Evolutionary conservation across 2,113 vertebrate species (phyloP).

Genomic region (Sturnus vulgaris): DNA sequence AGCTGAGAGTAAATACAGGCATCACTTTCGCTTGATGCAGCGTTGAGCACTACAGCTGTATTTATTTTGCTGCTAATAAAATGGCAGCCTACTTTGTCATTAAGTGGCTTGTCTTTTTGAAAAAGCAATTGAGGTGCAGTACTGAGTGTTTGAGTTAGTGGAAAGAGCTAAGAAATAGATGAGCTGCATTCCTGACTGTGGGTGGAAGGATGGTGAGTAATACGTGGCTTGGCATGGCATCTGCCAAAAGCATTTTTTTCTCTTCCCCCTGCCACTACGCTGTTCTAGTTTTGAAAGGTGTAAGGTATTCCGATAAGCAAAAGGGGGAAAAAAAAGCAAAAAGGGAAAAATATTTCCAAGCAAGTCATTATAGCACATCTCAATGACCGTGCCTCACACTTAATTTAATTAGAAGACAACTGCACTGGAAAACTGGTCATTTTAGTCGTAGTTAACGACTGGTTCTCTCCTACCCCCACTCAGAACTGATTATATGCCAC

Average conservation of each 20-base stretch:
- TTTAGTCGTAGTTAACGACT: conserved; percentile 31
- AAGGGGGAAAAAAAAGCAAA: neutral
- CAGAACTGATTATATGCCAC: conserved; percentile 5
- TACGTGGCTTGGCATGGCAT: neutral
- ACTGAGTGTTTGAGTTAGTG: neutral
- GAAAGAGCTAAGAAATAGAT: conserved; percentile 39
- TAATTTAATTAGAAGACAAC: conserved; percentile 59
- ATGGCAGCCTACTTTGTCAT: neutral
- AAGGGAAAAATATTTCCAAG: neutral
- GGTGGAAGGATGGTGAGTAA: neutral
- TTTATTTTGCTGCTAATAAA: conserved; percentile 26
- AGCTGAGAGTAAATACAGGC: neutral
- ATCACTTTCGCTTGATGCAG: neutral
- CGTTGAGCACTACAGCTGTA: neutral
- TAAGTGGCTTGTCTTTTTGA: conserved; percentile 36
- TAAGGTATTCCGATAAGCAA: neutral
- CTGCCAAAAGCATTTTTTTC: neutral
- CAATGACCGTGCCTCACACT: neutral
- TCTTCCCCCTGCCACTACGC: accelerated
- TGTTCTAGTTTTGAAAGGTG: conserved; percentile 4
- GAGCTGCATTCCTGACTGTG: neutral
- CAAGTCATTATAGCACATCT: conserved; percentile 19
- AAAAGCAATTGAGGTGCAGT: conserved; percentile 6
- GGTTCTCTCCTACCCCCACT: neutral
- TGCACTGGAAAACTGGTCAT: conserved; percentile 34